Conservation (phyloP, 2,113 vertebrate genomes). For the Marmota monax region DNA sequence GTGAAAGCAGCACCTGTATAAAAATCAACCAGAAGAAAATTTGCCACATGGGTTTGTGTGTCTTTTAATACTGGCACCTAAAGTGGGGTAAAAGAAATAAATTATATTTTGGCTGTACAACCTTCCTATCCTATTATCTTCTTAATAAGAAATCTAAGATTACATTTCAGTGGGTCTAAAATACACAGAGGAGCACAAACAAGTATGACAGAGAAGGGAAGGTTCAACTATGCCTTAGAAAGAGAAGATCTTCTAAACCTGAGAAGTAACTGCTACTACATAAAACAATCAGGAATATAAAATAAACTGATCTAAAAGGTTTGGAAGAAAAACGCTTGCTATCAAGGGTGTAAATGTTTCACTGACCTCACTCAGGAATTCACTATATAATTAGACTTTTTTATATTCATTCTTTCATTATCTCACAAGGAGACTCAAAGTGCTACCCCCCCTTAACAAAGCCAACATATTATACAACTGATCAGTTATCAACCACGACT, state of each 20-base stretch:
- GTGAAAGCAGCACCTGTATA: conserved; percentile 95
- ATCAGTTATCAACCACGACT: neutral
- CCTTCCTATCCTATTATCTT: neutral
- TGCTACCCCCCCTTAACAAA: neutral
- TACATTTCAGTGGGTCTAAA: neutral
- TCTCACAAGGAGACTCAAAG: neutral
- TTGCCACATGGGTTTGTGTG: neutral
- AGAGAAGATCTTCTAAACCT: neutral
- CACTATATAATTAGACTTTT: neutral
- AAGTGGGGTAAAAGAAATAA: neutral
- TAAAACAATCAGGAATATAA: neutral
- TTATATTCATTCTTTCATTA: neutral
- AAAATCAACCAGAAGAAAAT: conserved; percentile 4
- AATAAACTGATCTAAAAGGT: conserved; percentile 27
- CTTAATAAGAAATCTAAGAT: neutral
- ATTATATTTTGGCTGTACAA: conserved; percentile 6
- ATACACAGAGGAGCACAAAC: neutral
- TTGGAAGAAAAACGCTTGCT: neutral
- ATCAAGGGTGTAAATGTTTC: neutral
- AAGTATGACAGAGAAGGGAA: neutral
- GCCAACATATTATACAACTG: neutral
- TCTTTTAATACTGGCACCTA: neutral
- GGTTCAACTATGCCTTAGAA: neutral
- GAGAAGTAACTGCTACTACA: neutral
- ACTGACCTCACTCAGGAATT: neutral